Evolutionary conservation across 2,888 invertebrate species (phyloP).

Genomic region (Stenurella melanura): DNA sequence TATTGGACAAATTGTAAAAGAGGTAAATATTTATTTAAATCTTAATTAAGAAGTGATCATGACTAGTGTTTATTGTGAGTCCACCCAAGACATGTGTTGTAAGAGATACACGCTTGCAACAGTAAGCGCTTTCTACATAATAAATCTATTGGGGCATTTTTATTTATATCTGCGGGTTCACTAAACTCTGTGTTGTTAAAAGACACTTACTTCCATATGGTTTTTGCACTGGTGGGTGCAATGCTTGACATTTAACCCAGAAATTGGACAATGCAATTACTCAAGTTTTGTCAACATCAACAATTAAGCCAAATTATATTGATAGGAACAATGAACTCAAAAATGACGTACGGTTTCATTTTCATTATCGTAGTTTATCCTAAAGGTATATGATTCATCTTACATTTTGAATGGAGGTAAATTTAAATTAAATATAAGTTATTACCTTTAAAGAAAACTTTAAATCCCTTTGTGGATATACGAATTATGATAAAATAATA

Average conservation of each 20-base stretch:
- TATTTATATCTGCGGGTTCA: slow-evolving; percentile 64
- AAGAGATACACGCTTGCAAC: slow-evolving; percentile 42
- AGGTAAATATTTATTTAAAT: slow-evolving; percentile 18
- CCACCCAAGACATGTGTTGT: slow-evolving; percentile 45
- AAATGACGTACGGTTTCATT: slow-evolving; percentile 23
- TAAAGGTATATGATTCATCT: neutral
- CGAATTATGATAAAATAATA: too few relatives aligned
- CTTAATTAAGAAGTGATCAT: slow-evolving; percentile 7
- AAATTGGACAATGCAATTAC: slow-evolving; percentile 58
- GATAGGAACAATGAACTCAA: slow-evolving; percentile 36
- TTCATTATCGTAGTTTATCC: slow-evolving; percentile 4
- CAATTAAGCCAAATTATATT: slow-evolving; percentile 32
- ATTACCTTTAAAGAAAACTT: too few relatives aligned
- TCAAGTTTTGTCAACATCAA: slow-evolving; percentile 33
- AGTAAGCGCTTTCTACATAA: slow-evolving; percentile 62
- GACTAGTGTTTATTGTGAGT: slow-evolving; percentile 19
- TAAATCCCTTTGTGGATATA: too few relatives aligned
- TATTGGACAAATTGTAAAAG: neutral
- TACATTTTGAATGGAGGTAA: neutral
- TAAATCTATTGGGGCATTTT: slow-evolving; percentile 64
- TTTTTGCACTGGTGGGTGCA: slow-evolving; percentile 54
- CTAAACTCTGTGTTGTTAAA: slow-evolving; percentile 57
- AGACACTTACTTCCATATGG: slow-evolving; percentile 44
- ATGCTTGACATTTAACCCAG: slow-evolving; percentile 61
- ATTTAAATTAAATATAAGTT: too few relatives aligned